Evolutionary conservation across 1,140 invertebrate species (phyloP).

Genomic region (Drosophila cardini): DNA sequence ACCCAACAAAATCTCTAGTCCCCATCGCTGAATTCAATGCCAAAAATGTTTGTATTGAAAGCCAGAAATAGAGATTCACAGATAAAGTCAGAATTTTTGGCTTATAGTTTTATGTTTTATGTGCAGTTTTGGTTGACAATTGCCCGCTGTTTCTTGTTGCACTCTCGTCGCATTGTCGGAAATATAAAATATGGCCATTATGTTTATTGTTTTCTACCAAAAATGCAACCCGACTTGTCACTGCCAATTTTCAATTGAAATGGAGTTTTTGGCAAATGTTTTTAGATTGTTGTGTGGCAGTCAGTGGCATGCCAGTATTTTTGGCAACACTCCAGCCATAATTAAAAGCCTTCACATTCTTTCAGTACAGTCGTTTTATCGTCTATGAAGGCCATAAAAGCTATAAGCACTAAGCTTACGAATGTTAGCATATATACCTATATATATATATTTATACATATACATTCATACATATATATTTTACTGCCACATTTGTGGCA

Average conservation of each 20-base stretch:
- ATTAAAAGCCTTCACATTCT: conserved; percentile 56
- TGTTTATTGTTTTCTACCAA: conserved; percentile 73
- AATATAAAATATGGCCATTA: conserved; percentile 81
- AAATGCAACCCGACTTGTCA: conserved; percentile 35
- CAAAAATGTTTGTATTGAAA: conserved; percentile 44
- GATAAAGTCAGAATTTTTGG: conserved; percentile 29
- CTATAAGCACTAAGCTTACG: conserved; percentile 27
- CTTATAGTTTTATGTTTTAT: conserved; percentile 58
- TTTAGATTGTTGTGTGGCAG: conserved; percentile 35
- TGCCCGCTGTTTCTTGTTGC: conserved; percentile 74
- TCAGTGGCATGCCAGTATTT: background rate
- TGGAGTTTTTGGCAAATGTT: conserved; percentile 69
- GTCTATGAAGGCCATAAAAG: background rate
- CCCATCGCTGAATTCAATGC: conserved; percentile 37
- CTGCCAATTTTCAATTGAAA: conserved; percentile 73
- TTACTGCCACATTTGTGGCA: conserved; percentile 46
- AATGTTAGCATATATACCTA: background rate
- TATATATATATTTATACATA: conserved; percentile 9
- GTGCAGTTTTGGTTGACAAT: conserved; percentile 61
- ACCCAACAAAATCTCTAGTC: background rate
- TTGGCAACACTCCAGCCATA: conserved; percentile 60
- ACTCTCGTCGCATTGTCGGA: conserved; percentile 43
- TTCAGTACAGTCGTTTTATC: no score
- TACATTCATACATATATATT: conserved; percentile 5
- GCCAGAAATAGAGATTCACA: background rate